Percentiles rank a stretch among this genome's conserved stretches.
Conservation (phyloP, 2,113 vertebrate genomes). For the Nanorana parkeri region DNA sequence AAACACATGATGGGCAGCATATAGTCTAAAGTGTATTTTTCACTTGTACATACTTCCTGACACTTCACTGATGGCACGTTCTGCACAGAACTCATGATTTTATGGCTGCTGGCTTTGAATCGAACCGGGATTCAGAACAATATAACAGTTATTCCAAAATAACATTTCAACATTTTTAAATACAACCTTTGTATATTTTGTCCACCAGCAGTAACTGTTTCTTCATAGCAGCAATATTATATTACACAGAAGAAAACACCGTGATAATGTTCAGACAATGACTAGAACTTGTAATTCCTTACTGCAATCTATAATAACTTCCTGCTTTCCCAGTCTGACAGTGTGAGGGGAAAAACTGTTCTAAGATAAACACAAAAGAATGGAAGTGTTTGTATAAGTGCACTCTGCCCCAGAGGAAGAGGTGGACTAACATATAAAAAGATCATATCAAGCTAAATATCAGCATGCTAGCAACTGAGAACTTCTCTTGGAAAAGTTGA, state of each 20-base stretch:
- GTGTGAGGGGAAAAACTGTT: slow-evolving; percentile 22
- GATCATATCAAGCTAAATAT: slow-evolving; percentile 65
- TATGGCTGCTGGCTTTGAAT: too few species aligned
- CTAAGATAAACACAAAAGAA: slow-evolving; percentile 62
- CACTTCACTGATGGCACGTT: too few species aligned
- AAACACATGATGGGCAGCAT: too few species aligned
- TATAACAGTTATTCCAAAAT: too few species aligned
- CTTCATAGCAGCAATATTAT: background rate
- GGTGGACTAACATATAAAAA: slow-evolving; percentile 68
- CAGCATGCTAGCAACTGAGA: slow-evolving; percentile 68
- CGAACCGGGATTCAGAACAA: too few species aligned
- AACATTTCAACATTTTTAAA: too few species aligned
- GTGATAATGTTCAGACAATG: slow-evolving; percentile 20
- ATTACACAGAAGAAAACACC: slow-evolving; percentile 10
- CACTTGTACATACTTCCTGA: too few species aligned
- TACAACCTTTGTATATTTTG: background rate
- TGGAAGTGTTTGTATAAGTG: slow-evolving; percentile 59
- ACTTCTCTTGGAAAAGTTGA: slow-evolving; percentile 65
- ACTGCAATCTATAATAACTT: slow-evolving; percentile 60
- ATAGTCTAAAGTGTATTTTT: too few species aligned
- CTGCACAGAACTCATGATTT: too few species aligned
- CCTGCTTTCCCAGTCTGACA: slow-evolving; percentile 61
- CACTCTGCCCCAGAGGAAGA: slow-evolving; percentile 61
- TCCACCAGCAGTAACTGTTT: background rate
- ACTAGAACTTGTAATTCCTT: slow-evolving; percentile 50